phyloP scores from a whole-genome alignment of 37 sponge, comb jelly and placozoan species.

The Amphimedon queenslandica region DNA sequence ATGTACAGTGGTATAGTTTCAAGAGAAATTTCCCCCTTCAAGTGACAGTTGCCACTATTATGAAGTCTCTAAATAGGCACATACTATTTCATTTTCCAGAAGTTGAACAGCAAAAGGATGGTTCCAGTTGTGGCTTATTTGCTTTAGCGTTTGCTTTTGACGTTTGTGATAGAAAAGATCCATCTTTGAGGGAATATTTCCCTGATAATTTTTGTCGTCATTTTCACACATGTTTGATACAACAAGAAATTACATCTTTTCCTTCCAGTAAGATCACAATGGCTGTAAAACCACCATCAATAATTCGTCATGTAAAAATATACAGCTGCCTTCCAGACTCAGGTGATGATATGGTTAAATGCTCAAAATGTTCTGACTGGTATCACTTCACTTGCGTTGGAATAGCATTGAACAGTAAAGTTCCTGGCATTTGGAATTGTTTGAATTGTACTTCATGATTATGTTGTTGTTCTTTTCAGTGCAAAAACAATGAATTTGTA shows the following conservation, averaged over 20 bases:
- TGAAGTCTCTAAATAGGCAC: neutral
- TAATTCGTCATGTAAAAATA: conserved; percentile 2
- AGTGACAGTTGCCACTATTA: conserved; percentile 1
- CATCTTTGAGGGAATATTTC: neutral
- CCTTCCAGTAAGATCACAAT: neutral
- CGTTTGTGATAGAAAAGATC: conserved; percentile 4
- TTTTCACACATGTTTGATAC: conserved; percentile 8
- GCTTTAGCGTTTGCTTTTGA: conserved; percentile 9
- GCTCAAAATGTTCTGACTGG: conserved; percentile 9
- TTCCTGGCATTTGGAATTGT: neutral
- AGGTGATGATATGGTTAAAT: conserved; percentile 17
- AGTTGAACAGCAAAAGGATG: conserved; percentile 16
- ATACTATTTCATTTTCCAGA: neutral
- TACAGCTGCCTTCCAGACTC: conserved; percentile 11
- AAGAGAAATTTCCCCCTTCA: too few relatives aligned
- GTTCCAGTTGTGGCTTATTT: conserved; percentile 11
- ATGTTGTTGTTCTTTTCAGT: too few relatives aligned
- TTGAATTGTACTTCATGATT: neutral
- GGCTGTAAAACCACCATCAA: neutral
- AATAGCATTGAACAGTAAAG: neutral
- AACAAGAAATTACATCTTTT: conserved; percentile 5
- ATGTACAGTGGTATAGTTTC: too few relatives aligned
- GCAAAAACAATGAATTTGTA: too few relatives aligned
- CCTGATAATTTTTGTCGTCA: conserved; percentile 12
- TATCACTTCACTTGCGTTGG: conserved; percentile 19